Evolutionary conservation across 1,140 invertebrate species (phyloP), one percentile per base, ranked within the genome.

Genomic region (Tigriopus japonicus): DNA sequence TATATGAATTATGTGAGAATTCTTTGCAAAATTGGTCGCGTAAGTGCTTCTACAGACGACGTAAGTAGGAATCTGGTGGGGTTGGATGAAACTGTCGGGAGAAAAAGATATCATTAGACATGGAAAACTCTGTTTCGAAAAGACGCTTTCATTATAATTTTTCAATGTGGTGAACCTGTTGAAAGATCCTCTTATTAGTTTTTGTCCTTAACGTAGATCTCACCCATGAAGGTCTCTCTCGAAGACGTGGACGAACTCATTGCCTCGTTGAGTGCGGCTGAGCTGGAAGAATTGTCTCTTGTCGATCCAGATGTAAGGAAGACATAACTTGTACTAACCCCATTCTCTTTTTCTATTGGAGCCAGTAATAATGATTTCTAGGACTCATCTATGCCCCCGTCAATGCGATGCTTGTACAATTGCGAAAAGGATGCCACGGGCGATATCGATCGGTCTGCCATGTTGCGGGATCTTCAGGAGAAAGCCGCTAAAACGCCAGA

Each of bases 401-500:
- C 84, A 60, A 89, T 97, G 77, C 81, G 95, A 67, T 93, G 85
- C 72, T 87, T 86, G 70, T 91, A 98, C 70, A 88, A 94, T 69
- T 98, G 94, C 69, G 81, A 83, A 66, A 98, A 98, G 75, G 79
- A 81, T 67, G 81, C 94, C 3, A 98, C 95, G 19, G 95, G 95
- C 52, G 92, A 93, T 7, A 76, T 95, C 63, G 86, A 97, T 75
- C 80, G 95, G 28, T 93, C 96, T 75, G 89, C 96, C 71, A 76
- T 99, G 51, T 88, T 99, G 65, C 87, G 95, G 68, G 94, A 94
- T 74, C 87, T 99, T 64, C 95, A 97, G 71, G 95, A 95, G 74
- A 87, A 95, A 72, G 94, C 94, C 5, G 76, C 92, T 66, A 91
- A 95, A 72, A 94, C 96, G 64, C 93, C 93, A 59, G 96, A 98